phyloP scores from a whole-genome alignment of 2,888 invertebrate genomes.

The Mimumesa dahlbomi region DNA sequence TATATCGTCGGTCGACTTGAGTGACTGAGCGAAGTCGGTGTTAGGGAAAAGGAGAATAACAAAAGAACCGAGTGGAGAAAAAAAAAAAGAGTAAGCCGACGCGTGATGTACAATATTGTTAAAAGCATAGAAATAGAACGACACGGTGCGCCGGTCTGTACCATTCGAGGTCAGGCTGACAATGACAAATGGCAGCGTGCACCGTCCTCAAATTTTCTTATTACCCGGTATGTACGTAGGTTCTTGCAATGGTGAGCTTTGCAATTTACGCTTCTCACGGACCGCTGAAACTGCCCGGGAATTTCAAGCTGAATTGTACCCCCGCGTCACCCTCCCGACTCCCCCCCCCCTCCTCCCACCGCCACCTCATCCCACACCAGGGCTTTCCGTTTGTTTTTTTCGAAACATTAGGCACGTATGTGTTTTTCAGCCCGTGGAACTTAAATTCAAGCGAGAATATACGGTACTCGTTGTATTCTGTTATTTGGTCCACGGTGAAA shows the following conservation, averaged over 20 bases:
- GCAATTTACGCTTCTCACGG: slow-evolving; percentile 59
- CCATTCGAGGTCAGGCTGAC: slow-evolving; percentile 69
- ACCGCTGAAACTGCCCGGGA: slow-evolving; percentile 28
- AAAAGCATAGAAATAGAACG: slow-evolving; percentile 72
- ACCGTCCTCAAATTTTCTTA: slow-evolving; percentile 75
- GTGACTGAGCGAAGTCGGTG: slow-evolving; percentile 58
- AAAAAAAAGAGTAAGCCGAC: slow-evolving; percentile 56
- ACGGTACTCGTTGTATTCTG: too few species aligned
- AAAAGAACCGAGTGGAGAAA: slow-evolving; percentile 54
- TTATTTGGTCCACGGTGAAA: too few species aligned
- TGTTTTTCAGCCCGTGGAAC: slow-evolving; percentile 35
- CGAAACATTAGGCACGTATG: slow-evolving; percentile 47
- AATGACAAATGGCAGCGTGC: slow-evolving; percentile 74
- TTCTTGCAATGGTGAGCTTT: slow-evolving; percentile 53
- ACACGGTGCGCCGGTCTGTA: slow-evolving; percentile 44
- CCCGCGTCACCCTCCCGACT: slow-evolving; percentile 9
- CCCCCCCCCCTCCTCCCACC: too few species aligned
- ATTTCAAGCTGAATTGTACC: slow-evolving; percentile 51
- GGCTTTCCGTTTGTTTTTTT: too few species aligned
- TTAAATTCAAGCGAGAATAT: too few species aligned
- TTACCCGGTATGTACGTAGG: slow-evolving; percentile 59
- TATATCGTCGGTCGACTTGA: slow-evolving; percentile 62
- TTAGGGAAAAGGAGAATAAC: slow-evolving; percentile 34
- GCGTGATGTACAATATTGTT: slow-evolving; percentile 73
- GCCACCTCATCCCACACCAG: too few species aligned